A percentile compares a stretch with the other conserved stretches of the same genome.
These are phyloP conservation scores for Rhagologus leucostigma DNA, from an alignment of 2,113 vertebrate genomes.

Conservation along the genomic window DNA sequence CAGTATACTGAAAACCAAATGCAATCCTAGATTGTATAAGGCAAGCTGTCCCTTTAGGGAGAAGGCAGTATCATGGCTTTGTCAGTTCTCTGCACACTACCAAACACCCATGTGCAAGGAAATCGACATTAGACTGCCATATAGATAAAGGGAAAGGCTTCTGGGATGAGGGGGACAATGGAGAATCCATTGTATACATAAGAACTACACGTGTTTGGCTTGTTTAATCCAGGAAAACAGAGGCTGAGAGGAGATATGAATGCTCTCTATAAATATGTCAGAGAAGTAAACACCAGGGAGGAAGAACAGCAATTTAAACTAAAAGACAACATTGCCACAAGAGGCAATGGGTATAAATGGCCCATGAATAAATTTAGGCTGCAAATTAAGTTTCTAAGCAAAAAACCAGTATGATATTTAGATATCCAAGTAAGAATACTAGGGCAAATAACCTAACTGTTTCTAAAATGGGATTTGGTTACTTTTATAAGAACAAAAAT, in stretches of 20 bases:
- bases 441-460: neutral
- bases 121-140: neutral
- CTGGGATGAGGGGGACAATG: neutral
- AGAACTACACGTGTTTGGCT: neutral
- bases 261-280: neutral
- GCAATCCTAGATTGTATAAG: neutral
- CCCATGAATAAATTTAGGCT: conserved; percentile 3
- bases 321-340: neutral
- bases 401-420: neutral
- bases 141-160: neutral
- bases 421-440: neutral
- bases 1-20: neutral
- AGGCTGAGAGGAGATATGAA: neutral
- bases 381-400: neutral
- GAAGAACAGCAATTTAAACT: conserved; percentile 7
- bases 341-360: conserved; percentile 10
- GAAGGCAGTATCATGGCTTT: neutral
- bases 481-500: neutral
- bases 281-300: neutral
- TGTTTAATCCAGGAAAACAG: neutral
- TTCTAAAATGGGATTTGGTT: neutral
- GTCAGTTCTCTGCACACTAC: neutral
- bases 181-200: neutral
- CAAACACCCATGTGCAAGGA: neutral
- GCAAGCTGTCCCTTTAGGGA: neutral